Evolutionary conservation across 2,113 vertebrate species (phyloP).

Genomic region (Nibea albiflora): DNA sequence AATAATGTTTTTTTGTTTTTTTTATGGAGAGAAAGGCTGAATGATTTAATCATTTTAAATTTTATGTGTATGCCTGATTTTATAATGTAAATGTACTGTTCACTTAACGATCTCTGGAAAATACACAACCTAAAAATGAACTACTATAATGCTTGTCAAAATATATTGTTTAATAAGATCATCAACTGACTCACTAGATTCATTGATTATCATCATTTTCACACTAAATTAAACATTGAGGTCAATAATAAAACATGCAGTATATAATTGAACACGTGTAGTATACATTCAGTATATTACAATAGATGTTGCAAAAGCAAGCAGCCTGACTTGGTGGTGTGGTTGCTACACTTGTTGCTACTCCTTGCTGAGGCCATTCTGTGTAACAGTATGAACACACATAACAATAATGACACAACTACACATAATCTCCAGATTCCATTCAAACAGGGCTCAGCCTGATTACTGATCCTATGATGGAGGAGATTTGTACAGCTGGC

Average conservation of each 20-base stretch:
- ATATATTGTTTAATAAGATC: too few species aligned
- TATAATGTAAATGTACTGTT: neutral
- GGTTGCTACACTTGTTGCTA: neutral
- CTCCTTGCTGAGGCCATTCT: neutral
- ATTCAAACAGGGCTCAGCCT: neutral
- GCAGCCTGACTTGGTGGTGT: neutral
- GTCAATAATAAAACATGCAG: neutral
- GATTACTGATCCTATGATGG: neutral
- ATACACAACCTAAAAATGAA: neutral
- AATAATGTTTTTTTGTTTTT: neutral
- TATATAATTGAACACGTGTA: too few species aligned
- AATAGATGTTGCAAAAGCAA: neutral
- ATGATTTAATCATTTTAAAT: neutral
- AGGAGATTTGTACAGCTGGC: neutral
- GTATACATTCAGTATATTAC: neutral
- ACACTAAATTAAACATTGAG: neutral
- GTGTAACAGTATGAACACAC: neutral
- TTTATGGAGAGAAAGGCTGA: neutral
- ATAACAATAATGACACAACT: neutral
- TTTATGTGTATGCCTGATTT: neutral
- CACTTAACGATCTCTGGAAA: too few species aligned
- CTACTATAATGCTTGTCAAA: too few species aligned
- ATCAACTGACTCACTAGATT: neutral
- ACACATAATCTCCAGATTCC: neutral
- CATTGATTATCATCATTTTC: neutral